Base-by-base conservation (phyloP, 2,888 invertebrate genomes). In the Steinernema hermaphroditum region DNA sequence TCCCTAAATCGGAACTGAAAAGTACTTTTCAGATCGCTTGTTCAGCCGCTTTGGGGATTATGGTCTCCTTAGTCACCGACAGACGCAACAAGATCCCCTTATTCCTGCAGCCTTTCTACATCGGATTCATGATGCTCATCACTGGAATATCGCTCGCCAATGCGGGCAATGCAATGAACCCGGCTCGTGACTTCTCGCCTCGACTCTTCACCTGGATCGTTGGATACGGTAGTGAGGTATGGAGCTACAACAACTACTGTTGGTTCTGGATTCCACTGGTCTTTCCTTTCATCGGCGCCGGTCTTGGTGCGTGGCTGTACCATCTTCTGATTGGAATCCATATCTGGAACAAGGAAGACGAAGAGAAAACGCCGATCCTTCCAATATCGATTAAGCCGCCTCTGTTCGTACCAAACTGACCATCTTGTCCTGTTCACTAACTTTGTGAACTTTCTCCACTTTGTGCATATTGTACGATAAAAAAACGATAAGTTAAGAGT, bases 121-220 rank as follows among this genome's bases (percentile, higher is more conserved):
- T 85, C 69, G 83, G 79, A 12, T 57, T 76, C 44, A 78, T 82
- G 43, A 73, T 84, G 24, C 70, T 76, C 22, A 69, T 78, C 44
- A 75, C 85, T 49, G 80, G 82, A 68, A 77, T 83, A 77, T 74
- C 89, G 9, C 88, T 89, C 74, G 89, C 86, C 73, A 90, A 90
- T 83, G 89, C 89, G 76, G 90, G 90, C 6, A 37, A 37, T 12
- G 37, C 37, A 12, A 37, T 37, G 37, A 37, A 91, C 82, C 91
- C 91, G 0, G 91, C 91, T 27, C 84, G 90, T 74, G 91, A 91
- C 83, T 85, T 91, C 22, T 86, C 87, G 0, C 90, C 91, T 0
- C 83, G 90, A 72, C 80, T 90, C 22, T 89, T 90, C 83, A 87
- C 88, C 0, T 80, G 86, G 2, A 74, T 87, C 4, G 87, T 85